Evolutionary conservation across 2,888 invertebrate species (phyloP).

Genomic region (Embidobia sp.): DNA sequence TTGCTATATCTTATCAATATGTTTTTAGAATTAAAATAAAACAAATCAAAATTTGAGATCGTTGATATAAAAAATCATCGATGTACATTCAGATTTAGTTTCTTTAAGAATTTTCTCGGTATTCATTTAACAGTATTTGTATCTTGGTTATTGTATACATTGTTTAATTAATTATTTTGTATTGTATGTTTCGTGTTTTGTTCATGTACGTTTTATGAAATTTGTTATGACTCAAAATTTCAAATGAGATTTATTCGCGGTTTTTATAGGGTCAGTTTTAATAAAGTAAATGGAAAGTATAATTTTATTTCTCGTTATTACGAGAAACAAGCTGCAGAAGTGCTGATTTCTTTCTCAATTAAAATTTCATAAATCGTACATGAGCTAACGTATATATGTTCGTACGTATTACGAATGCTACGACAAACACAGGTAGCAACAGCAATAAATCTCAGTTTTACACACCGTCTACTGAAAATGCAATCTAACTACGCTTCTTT

Average conservation of each 20-base stretch:
- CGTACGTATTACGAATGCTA: slow-evolving; percentile 19
- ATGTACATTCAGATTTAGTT: background rate
- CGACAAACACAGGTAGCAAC: slow-evolving; percentile 34
- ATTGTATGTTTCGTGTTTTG: slow-evolving; percentile 9
- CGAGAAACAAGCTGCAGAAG: no score
- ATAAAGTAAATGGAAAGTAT: no score
- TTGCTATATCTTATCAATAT: no score
- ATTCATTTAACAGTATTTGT: no score
- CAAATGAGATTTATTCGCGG: no score
- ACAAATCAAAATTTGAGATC: slow-evolving; percentile 12
- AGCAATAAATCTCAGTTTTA: slow-evolving; percentile 26
- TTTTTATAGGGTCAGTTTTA: no score
- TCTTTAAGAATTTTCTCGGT: no score
- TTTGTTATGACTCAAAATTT: background rate
- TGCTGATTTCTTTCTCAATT: no score
- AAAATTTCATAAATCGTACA: slow-evolving; percentile 16
- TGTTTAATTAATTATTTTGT: background rate
- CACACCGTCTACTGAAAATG: slow-evolving; percentile 32
- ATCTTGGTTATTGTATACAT: background rate
- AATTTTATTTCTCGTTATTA: no score
- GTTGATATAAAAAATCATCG: no score
- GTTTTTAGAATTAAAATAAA: no score
- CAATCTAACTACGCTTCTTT: slow-evolving; percentile 15
- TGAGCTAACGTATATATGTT: slow-evolving; percentile 12
- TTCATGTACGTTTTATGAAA: slow-evolving; percentile 20